These are phyloP conservation scores for Panthera leo DNA, from an alignment of 2,113 vertebrate genomes.

Conservation along the genomic window DNA sequence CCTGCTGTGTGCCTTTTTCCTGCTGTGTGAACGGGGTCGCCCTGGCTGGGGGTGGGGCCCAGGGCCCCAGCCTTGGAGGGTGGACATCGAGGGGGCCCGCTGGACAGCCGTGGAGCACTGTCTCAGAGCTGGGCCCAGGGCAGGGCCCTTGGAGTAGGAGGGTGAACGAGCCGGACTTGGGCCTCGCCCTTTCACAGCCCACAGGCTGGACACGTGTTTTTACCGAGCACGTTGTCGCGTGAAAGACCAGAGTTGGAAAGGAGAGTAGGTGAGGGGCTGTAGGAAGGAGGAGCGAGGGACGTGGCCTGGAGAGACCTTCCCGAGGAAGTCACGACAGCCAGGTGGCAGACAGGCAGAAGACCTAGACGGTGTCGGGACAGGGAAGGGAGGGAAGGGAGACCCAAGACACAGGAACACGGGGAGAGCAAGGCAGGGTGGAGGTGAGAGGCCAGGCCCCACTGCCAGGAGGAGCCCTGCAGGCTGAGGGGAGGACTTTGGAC, in stretches of 20 bases:
- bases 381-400: background rate
- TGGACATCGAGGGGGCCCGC: background rate
- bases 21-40: constrained; percentile 48
- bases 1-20: constrained; percentile 75
- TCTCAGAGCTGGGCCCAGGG: background rate
- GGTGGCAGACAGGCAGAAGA: background rate
- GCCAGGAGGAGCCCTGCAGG: background rate
- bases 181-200: background rate
- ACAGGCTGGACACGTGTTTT: background rate
- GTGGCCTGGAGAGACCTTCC: background rate
- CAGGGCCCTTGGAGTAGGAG: background rate
- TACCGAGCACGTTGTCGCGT: background rate
- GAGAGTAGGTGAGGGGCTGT: background rate
- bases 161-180: background rate
- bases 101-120: background rate
- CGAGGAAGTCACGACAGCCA: background rate
- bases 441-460: background rate
- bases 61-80: background rate
- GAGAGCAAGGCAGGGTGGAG: background rate
- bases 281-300: background rate
- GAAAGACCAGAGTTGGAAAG: background rate
- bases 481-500: background rate
- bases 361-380: background rate
- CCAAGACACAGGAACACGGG: background rate
- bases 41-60: constrained; percentile 20